Base-by-base conservation (phyloP, 1,140 invertebrate species). In the Sitophilus oryzae region DNA sequence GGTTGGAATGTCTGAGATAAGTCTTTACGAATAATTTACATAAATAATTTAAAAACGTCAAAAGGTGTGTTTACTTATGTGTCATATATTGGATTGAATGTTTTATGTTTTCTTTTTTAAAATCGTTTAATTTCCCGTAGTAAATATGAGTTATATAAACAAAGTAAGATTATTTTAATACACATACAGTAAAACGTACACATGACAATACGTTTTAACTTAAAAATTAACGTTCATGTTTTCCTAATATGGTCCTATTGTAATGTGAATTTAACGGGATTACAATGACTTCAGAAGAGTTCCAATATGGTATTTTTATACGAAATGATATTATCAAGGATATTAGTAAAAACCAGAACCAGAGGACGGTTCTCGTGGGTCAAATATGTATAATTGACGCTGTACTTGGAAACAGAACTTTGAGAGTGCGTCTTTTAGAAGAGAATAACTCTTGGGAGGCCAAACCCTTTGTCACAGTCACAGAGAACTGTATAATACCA, bases 331-430 rank as follows among this genome's bases (percentile, higher is more conserved):
- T 69, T 8, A 38, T 67, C n/a, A 60, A 50, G 8, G 65, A 64
- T 38, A 14, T 52, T 8, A 47, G 38, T 4, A 48, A 16, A 16
- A 25, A 1, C 20, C 41, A 57, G n/a, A 56, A 58, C 19, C 25
- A 51, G 11, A 54, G 64, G 46, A 69, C 66, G 2, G 61, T 58
- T 6, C 52, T 69, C 1, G 25, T 70, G 19, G 69, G 69, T 2
- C 63, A 68, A 30, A 66, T 71, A 35, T 61, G 69, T 11, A 66
- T 66, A 40, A 65, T 71, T 18, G 62, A 67, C 34, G 56, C 30
- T 6, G 45, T 55, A n/a, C 30, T 66, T 4, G 53, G 30, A 16
- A 58, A 65, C 6, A 42, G 50, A 14, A 49, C 56, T 20, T 44
- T 66, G 22, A 44, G 40, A 16, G 51, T 71, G 21, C 55, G 63